phyloP scores from a whole-genome alignment of 2,888 invertebrate species.

The Gastrophysa polygoni region DNA sequence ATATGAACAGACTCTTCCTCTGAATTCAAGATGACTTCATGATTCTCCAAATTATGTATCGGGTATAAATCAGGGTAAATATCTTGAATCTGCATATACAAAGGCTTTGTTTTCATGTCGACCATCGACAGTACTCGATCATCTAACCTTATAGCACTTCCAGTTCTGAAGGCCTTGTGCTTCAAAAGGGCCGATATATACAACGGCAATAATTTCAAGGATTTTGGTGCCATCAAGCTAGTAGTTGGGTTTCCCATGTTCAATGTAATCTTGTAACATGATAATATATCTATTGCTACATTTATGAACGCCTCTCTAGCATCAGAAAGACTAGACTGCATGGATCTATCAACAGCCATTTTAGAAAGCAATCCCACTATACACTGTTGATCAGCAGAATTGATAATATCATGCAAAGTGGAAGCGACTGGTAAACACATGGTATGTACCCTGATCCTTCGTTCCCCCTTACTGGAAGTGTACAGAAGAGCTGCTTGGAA shows the following conservation, averaged over 20 bases:
- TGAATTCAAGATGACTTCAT: slow-evolving; percentile 48
- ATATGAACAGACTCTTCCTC: slow-evolving; percentile 61
- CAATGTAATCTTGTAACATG: slow-evolving; percentile 72
- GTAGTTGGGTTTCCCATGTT: slow-evolving; percentile 66
- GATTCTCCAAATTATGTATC: slow-evolving; percentile 70
- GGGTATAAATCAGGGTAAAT: slow-evolving; percentile 94
- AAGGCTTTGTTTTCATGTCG: slow-evolving; percentile 87
- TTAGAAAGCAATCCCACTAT: slow-evolving; percentile 91
- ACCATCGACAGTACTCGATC: slow-evolving; percentile 94
- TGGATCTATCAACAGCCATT: slow-evolving; percentile 96
- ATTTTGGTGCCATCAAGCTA: slow-evolving; percentile 76
- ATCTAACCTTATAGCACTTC: slow-evolving; percentile 87
- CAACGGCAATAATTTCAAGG: slow-evolving; percentile 83
- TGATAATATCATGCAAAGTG: slow-evolving; percentile 83
- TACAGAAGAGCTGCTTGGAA: slow-evolving; percentile 98
- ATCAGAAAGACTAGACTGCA: slow-evolving; percentile 84
- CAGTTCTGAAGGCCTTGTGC: slow-evolving; percentile 87
- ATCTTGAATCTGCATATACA: slow-evolving; percentile 77
- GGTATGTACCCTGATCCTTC: slow-evolving; percentile 97
- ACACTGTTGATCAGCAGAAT: slow-evolving; percentile 91
- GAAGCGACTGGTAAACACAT: slow-evolving; percentile 90
- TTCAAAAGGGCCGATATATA: slow-evolving; percentile 90
- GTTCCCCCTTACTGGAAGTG: slow-evolving; percentile 91
- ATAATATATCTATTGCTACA: slow-evolving; percentile 88
- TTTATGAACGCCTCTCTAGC: slow-evolving; percentile 97